A percentile compares a stretch with the other conserved stretches of the same genome.
Conservation (phyloP, 35 echinoderm and acorn worm species). For the Ophiothrix spiculata region DNA sequence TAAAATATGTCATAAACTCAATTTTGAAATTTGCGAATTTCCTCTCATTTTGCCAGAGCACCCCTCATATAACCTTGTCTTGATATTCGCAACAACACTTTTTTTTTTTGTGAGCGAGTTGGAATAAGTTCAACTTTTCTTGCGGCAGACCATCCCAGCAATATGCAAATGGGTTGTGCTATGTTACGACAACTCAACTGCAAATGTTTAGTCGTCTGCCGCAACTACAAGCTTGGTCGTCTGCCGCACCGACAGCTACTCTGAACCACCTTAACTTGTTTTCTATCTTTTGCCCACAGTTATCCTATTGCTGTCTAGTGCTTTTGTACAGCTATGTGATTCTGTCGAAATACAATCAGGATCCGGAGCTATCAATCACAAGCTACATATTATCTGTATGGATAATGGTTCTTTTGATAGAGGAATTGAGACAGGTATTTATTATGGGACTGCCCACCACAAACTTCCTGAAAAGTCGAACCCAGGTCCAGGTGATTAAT, state of each 20-base stretch:
- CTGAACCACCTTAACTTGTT: slow-evolving; percentile 45
- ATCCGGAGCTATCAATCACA: slow-evolving; percentile 10
- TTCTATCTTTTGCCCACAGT: slow-evolving; percentile 43
- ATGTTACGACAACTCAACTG: no score
- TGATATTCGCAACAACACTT: neutral
- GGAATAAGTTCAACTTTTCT: slow-evolving; percentile 37
- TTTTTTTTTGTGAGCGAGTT: neutral
- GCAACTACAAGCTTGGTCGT: no score
- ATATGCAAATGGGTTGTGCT: no score
- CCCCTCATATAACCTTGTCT: no score
- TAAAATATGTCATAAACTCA: no score
- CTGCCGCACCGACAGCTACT: no score
- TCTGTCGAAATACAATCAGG: slow-evolving; percentile 43
- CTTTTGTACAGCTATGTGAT: slow-evolving; percentile 65
- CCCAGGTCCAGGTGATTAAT: no score
- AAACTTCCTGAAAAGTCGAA: neutral
- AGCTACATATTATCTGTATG: slow-evolving; percentile 51
- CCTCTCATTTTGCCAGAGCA: no score
- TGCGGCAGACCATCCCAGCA: no score
- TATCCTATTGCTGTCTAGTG: slow-evolving; percentile 52
- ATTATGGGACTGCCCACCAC: neutral
- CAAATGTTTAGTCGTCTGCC: no score
- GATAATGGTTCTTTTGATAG: slow-evolving; percentile 42
- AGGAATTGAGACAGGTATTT: slow-evolving; percentile 71
- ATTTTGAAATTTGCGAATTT: no score